A percentile compares a stretch with the other conserved stretches of the same genome.
phyloP scores from a whole-genome alignment of 2,113 vertebrate species.

The Turdus rufiventris region DNA sequence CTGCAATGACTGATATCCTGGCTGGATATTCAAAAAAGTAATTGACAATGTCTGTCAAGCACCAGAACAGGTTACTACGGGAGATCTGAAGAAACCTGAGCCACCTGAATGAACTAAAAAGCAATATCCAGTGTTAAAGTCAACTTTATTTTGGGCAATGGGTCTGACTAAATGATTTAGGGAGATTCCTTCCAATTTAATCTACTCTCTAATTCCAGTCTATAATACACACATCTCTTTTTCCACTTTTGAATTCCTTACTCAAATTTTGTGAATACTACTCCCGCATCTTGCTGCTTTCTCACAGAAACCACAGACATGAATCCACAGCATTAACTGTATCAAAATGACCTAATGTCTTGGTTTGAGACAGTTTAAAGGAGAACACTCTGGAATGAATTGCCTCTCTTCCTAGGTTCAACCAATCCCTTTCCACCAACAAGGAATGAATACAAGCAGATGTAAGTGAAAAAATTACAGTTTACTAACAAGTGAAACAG shows the following conservation, averaged over 20 bases:
- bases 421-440: not conserved
- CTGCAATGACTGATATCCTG: not conserved
- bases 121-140: not conserved
- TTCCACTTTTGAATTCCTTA: not conserved
- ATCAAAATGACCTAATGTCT: not conserved
- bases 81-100: not conserved
- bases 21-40: not conserved
- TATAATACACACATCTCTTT: not conserved
- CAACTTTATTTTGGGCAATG: not conserved
- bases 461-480: not conserved
- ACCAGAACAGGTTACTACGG: not conserved
- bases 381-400: not conserved
- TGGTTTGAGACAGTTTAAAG: not conserved
- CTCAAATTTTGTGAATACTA: not conserved
- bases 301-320: not conserved
- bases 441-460: not conserved
- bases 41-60: not conserved
- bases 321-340: not conserved
- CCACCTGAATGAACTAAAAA: not conserved
- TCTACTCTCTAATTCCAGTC: not conserved
- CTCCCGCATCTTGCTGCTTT: not conserved
- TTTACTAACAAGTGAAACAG: not conserved
- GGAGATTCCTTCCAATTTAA: not conserved
- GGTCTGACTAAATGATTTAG: not conserved
- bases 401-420: not conserved